Evolutionary conservation across 2,888 invertebrate species (phyloP), one percentile per base, ranked within the genome.

Genomic region (Perizoma flavofasciatum): DNA sequence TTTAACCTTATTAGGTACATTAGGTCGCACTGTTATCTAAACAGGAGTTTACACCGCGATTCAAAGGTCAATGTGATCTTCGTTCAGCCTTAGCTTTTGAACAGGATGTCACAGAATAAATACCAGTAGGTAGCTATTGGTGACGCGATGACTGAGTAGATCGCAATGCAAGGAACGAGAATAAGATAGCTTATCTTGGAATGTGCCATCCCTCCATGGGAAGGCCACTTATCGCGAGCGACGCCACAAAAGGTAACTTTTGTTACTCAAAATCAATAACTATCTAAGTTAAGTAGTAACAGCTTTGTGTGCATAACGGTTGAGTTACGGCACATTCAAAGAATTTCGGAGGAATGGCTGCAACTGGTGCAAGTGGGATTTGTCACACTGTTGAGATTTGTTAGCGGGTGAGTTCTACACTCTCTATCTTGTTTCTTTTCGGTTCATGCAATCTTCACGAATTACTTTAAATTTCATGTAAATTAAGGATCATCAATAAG

Each of bases 131-230:
- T 43, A 3, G 22, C 22, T 22, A 22, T 41, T 61, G 65, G 58
- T 60, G 64, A 65, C 65, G 59, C 48, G 79, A 76, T 90, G 90
- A 89, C 79, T 85, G 78, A 79, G 77, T 80, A 74, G 78, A 83
- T 85, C 81, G 88, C 83, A 85, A 89, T 89, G 88, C 80, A 73
- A 66, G 68, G 70, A 72, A 68, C 70, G 65, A 72, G 66, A 71
- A 72, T 73, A 63, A 22, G 61, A 68, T 88, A 87, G 88, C 88
- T 89, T 89, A 88, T 89, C 88, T 89, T 50, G 72, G 90, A 91
- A 91, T 91, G 89, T 83, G 85, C 82, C 82, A 85, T 82, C 85
- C 85, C 84, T 81, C 78, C 69, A 77, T 82, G 81, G 83, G 83
- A 74, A 74, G 1, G 78, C 85, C 88, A 89, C 89, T 89, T 88